Evolutionary conservation across 2,888 invertebrate species (phyloP).

Genomic region (Leptodirus hochenwartii): DNA sequence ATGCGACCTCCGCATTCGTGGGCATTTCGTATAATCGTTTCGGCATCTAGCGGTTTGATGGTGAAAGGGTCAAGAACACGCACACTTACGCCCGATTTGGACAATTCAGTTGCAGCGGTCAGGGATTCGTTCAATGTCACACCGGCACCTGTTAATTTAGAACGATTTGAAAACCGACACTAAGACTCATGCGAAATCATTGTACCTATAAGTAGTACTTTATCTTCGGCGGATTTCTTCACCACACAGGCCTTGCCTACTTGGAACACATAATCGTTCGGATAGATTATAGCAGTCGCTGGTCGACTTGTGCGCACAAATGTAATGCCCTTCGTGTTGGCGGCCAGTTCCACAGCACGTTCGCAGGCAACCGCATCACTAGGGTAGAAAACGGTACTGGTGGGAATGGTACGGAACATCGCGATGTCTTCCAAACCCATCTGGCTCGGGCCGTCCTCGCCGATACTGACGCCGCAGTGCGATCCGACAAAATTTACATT

Average conservation of each 20-base stretch:
- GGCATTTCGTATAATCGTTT: slow-evolving; percentile 57
- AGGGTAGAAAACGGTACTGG: slow-evolving; percentile 61
- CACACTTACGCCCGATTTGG: slow-evolving; percentile 48
- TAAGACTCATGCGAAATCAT: too few relatives aligned
- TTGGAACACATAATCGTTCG: slow-evolving; percentile 64
- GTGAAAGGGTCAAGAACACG: slow-evolving; percentile 92
- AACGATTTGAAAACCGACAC: too few relatives aligned
- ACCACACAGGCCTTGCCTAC: slow-evolving; percentile 69
- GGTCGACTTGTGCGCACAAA: slow-evolving; percentile 94
- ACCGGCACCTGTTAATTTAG: too few relatives aligned
- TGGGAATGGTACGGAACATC: slow-evolving; percentile 83
- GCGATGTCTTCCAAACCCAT: slow-evolving; percentile 99
- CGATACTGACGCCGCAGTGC: slow-evolving; percentile 96
- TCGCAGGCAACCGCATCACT: slow-evolving; percentile 90
- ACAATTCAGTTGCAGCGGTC: slow-evolving; percentile 60
- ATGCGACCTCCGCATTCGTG: slow-evolving; percentile 62
- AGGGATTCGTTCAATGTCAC: slow-evolving; percentile 86
- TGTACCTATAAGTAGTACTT: slow-evolving; percentile 75
- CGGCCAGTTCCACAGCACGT: slow-evolving; percentile 87
- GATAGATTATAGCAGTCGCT: slow-evolving; percentile 70
- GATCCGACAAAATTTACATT: slow-evolving; percentile 95
- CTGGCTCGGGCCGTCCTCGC: slow-evolving; percentile 97
- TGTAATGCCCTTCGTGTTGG: slow-evolving; percentile 86
- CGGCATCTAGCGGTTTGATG: slow-evolving; percentile 82
- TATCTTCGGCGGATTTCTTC: slow-evolving; percentile 54